phyloP scores from a whole-genome alignment of 2,888 invertebrate species.

The Stegana nigrithorax region DNA sequence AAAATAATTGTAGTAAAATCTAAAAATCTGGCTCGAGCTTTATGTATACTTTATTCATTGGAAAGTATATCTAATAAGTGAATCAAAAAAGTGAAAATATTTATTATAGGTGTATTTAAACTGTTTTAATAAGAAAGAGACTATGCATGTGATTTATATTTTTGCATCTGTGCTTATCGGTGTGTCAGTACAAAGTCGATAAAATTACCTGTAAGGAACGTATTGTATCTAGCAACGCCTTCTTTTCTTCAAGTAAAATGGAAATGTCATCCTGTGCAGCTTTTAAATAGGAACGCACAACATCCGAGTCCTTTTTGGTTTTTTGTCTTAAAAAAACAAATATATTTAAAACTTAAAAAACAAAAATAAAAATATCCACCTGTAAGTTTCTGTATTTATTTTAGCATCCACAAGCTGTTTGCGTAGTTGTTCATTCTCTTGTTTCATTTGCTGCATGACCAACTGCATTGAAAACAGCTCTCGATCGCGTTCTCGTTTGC shows the following conservation, averaged over 20 bases:
- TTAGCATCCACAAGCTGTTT: slow-evolving; percentile 72
- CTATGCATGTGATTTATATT: background rate
- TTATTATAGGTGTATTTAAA: background rate
- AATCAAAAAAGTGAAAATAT: slow-evolving; percentile 30
- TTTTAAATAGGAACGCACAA: slow-evolving; percentile 73
- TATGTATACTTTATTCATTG: too few relatives aligned
- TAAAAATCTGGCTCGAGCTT: too few relatives aligned
- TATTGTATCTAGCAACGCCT: slow-evolving; percentile 78
- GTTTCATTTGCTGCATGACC: slow-evolving; percentile 71
- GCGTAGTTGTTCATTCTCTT: slow-evolving; percentile 76
- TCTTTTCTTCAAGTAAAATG: slow-evolving; percentile 79
- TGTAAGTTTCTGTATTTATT: slow-evolving; percentile 71
- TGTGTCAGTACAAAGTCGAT: background rate
- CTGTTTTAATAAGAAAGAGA: background rate
- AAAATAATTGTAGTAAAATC: too few relatives aligned
- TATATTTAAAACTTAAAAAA: background rate
- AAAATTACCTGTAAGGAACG: slow-evolving; percentile 75
- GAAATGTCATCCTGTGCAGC: slow-evolving; percentile 83
- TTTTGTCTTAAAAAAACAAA: slow-evolving; percentile 54
- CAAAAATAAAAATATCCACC: slow-evolving; percentile 42
- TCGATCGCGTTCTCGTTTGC: slow-evolving; percentile 64
- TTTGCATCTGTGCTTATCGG: too few relatives aligned
- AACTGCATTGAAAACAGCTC: slow-evolving; percentile 70
- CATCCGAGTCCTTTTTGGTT: slow-evolving; percentile 73
- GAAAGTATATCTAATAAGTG: too few relatives aligned